Percentiles rank a stretch among this genome's conserved stretches.
These are phyloP conservation scores for Parnassius apollo DNA, from an alignment of 2,888 invertebrate species.

Conservation along the genomic window DNA sequence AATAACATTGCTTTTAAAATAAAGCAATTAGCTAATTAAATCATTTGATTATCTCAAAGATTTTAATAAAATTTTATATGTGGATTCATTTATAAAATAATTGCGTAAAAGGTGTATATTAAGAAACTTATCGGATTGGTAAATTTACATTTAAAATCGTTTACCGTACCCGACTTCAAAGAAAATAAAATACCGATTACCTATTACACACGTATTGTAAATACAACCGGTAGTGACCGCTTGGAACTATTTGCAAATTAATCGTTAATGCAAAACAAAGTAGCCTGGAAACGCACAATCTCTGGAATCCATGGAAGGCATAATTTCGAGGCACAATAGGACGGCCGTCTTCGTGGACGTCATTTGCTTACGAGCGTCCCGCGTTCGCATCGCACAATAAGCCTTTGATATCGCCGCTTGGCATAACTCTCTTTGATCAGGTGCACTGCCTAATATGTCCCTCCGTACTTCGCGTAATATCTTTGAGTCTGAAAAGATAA, in stretches of 20 bases:
- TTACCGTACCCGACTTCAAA: too few relatives aligned
- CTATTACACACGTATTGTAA: too few relatives aligned
- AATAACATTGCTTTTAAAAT: too few relatives aligned
- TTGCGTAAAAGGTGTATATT: too few relatives aligned
- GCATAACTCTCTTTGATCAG: constrained; percentile 34
- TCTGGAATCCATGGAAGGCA: constrained; percentile 4
- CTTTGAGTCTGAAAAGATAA: constrained; percentile 10
- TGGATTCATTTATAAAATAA: too few relatives aligned
- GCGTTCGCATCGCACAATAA: constrained; percentile 41
- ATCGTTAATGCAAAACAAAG: background rate
- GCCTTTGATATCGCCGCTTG: constrained; percentile 49
- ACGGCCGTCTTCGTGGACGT: constrained; percentile 18
- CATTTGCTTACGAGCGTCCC: constrained; percentile 30
- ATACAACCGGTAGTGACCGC: too few relatives aligned
- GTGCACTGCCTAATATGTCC: constrained; percentile 31
- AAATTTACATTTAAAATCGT: too few relatives aligned
- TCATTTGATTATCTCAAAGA: too few relatives aligned
- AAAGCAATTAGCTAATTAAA: too few relatives aligned
- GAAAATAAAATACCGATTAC: too few relatives aligned
- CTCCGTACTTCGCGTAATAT: constrained; percentile 4
- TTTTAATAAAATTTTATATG: background rate
- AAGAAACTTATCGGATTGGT: too few relatives aligned
- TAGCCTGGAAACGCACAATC: constrained; percentile 3
- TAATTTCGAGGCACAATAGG: constrained; percentile 23
- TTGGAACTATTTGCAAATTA: background rate